Percentiles rank a stretch among this genome's conserved stretches.
Evolutionary conservation across 2,113 vertebrate species (phyloP).

Genomic region (Spheniscus mendiculus): DNA sequence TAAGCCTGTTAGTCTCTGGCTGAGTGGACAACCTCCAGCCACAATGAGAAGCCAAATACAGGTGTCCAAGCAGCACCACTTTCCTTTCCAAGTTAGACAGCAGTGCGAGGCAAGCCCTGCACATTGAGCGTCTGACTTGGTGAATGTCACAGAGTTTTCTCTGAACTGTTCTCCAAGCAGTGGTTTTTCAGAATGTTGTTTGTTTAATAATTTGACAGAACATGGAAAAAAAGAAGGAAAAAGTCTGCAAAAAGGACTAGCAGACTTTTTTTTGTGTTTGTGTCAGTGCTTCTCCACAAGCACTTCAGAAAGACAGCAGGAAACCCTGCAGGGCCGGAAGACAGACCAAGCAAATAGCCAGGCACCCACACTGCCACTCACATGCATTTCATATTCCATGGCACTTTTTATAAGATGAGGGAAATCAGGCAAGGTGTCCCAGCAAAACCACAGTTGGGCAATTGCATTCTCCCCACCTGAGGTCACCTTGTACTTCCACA

Average conservation of each 20-base stretch:
- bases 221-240: background rate
- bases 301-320: background rate
- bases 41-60: background rate
- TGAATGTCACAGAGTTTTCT: background rate
- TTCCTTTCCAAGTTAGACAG: background rate
- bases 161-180: background rate
- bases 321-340: background rate
- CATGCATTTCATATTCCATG: background rate
- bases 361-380: background rate
- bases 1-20: background rate
- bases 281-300: background rate
- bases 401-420: background rate
- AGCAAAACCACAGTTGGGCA: background rate
- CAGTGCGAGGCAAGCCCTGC: background rate
- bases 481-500: background rate
- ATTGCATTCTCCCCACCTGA: background rate
- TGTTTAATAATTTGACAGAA: conserved; percentile 1
- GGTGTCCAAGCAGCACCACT: background rate
- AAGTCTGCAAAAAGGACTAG: background rate
- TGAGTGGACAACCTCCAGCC: background rate
- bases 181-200: background rate
- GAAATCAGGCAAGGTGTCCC: background rate
- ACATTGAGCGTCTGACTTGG: background rate
- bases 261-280: background rate
- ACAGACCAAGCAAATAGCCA: background rate